Evolutionary conservation across 2,113 vertebrate genomes (phyloP).

Genomic region (Pollimyrus isidori): DNA sequence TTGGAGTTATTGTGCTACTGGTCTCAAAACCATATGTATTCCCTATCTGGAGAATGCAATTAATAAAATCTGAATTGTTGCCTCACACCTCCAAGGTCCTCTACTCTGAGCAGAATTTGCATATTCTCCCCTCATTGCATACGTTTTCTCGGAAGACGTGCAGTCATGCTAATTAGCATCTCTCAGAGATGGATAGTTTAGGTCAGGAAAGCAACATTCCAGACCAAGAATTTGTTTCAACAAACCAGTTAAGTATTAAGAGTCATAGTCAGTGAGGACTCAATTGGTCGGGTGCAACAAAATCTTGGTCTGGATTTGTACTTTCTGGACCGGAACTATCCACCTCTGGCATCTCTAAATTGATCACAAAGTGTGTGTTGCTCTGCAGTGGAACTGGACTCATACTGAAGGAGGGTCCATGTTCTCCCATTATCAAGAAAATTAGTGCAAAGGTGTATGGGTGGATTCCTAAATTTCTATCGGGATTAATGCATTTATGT

Average conservation of each 20-base stretch:
- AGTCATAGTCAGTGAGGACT: background rate
- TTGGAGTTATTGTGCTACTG: background rate
- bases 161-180: background rate
- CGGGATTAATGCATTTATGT: no score
- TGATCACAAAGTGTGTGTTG: background rate
- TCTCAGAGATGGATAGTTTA: background rate
- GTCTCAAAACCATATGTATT: background rate
- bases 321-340: background rate
- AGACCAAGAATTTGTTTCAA: background rate
- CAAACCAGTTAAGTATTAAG: background rate
- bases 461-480: background rate
- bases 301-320: background rate
- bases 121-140: background rate
- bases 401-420: background rate
- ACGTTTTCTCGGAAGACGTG: background rate
- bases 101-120: background rate
- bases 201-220: background rate
- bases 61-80: background rate
- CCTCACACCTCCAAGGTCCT: background rate
- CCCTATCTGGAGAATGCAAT: background rate
- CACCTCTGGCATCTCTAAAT: background rate
- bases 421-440: background rate
- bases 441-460: background rate
- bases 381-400: background rate
- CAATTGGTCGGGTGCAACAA: background rate